Evolutionary conservation across 2,888 invertebrate genomes (phyloP).

Genomic region (Marasmarcha lunaedactyla): DNA sequence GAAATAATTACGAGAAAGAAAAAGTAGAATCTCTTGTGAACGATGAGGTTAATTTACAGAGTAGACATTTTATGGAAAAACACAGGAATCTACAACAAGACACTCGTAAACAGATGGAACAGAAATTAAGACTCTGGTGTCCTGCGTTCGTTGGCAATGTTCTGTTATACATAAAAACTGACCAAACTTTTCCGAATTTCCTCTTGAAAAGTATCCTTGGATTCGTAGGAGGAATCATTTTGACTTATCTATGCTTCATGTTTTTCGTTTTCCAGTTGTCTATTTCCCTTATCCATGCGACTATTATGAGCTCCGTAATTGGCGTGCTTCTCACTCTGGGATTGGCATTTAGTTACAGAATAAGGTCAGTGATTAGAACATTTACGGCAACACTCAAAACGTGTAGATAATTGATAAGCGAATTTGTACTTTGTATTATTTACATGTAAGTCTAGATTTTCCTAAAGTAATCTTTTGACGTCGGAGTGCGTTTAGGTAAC

Average conservation of each 20-base stretch:
- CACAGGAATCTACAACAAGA: conserved; percentile 54
- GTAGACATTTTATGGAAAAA: conserved; percentile 51
- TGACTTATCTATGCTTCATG: conserved; percentile 76
- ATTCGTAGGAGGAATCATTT: conserved; percentile 72
- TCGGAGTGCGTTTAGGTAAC: too few species aligned
- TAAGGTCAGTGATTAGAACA: conserved; percentile 44
- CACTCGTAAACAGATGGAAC: conserved; percentile 39
- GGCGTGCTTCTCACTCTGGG: conserved; percentile 75
- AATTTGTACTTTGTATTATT: too few species aligned
- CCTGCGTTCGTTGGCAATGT: conserved; percentile 39
- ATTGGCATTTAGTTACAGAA: conserved; percentile 73
- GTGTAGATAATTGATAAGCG: too few species aligned
- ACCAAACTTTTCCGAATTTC: conserved; percentile 66
- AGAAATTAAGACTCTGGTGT: conserved; percentile 36
- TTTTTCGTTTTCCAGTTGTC: conserved; percentile 77
- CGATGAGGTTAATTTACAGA: conserved; percentile 42
- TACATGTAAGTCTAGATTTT: too few species aligned
- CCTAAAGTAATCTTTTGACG: too few species aligned
- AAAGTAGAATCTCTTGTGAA: conserved; percentile 66
- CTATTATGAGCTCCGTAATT: conserved; percentile 71
- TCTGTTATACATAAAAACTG: conserved; percentile 44
- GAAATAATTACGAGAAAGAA: conserved; percentile 63
- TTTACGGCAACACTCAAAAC: too few species aligned
- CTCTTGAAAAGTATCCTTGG: conserved; percentile 74
- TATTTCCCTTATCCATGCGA: conserved; percentile 70